phyloP scores from a whole-genome alignment of 2,888 invertebrate species.

The Pteria penguin region DNA sequence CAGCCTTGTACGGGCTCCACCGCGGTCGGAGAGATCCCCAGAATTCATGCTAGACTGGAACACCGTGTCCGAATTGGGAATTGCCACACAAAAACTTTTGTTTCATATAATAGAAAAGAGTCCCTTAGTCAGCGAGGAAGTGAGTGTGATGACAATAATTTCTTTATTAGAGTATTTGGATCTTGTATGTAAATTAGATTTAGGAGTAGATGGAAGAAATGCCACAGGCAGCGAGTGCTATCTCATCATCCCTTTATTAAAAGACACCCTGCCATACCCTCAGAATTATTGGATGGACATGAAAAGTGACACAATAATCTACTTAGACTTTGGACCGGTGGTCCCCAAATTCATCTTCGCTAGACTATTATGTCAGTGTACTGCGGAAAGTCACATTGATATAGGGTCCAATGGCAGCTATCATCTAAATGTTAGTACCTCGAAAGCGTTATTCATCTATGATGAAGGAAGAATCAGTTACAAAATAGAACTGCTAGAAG shows the following conservation, averaged over 20 bases:
- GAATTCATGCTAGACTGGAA: constrained; percentile 42
- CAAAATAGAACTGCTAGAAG: constrained; percentile 49
- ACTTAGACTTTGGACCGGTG: constrained; percentile 46
- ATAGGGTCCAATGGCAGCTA: constrained; percentile 42
- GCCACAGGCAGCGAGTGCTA: constrained; percentile 38
- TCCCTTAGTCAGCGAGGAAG: constrained; percentile 23
- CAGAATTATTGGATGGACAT: constrained; percentile 49
- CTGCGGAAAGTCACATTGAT: constrained; percentile 39
- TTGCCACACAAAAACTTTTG: constrained; percentile 31
- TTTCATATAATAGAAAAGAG: constrained; percentile 39
- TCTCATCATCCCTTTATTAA: constrained; percentile 49
- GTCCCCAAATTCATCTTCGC: constrained; percentile 51
- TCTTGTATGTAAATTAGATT: constrained; percentile 41
- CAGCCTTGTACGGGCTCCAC: constrained; percentile 38
- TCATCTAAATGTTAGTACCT: constrained; percentile 49
- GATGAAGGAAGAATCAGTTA: constrained; percentile 39
- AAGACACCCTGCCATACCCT: constrained; percentile 41
- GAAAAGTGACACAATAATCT: constrained; percentile 35
- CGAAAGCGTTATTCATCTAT: constrained; percentile 52
- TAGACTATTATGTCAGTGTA: constrained; percentile 52
- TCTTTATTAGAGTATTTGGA: constrained; percentile 40
- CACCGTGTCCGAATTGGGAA: constrained; percentile 38
- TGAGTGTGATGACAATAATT: constrained; percentile 26
- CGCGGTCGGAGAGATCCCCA: constrained; percentile 30
- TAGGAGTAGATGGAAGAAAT: constrained; percentile 38